Evolutionary conservation across 2,797 vertebrate genomes (phyloP), one percentile per base, ranked within the genome.

Genomic region (Cheracebus regulus): DNA sequence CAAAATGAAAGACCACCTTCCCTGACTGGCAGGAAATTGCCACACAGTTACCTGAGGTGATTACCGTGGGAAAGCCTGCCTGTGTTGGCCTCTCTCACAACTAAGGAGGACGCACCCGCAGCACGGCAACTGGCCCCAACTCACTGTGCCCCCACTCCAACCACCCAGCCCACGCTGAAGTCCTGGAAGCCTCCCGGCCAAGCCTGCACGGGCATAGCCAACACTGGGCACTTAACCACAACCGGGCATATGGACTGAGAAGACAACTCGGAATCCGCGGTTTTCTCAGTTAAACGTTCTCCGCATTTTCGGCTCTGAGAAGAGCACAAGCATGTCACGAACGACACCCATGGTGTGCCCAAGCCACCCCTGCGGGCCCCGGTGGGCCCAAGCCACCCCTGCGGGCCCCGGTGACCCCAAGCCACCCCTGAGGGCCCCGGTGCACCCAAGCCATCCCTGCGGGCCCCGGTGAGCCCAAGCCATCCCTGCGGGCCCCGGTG

Each of bases 261-360:
- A 73, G 46, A 84, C 3, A 13, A 20, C 26, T 64, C 20, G 5
- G 36, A 4, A 36, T 39, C 20, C 1, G 44, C 1, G 1, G 61
- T 33, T 64, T 64, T 33, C 61, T 64, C 61, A 33, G 13, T 33
- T 7, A 64, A 57, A 58, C 33, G 17, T n/a, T 19, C 61, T 67
- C 61, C 4, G 7, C 15, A 67, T 33, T 67, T n/a, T n/a, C 33
- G 4, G 64, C 64, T 67, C 52, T 36, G 5, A 52, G 41, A n/a
- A 20, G 57, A 72, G 36, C 36, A 44, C 19, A 64, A 48, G 61
- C 44, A 1, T 4, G 17, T 36, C 15, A 14, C n/a, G 7, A 50
- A n/a, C 0, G 24, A 61, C 7, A n/a, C 24, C 64, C n/a, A 41
- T 0, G 72, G 80, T 1, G 10, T 7, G 24, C 9, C 3, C 0